These are phyloP conservation scores for Carassius auratus DNA, from an alignment of 2,113 vertebrate genomes.

Conservation along the genomic window DNA sequence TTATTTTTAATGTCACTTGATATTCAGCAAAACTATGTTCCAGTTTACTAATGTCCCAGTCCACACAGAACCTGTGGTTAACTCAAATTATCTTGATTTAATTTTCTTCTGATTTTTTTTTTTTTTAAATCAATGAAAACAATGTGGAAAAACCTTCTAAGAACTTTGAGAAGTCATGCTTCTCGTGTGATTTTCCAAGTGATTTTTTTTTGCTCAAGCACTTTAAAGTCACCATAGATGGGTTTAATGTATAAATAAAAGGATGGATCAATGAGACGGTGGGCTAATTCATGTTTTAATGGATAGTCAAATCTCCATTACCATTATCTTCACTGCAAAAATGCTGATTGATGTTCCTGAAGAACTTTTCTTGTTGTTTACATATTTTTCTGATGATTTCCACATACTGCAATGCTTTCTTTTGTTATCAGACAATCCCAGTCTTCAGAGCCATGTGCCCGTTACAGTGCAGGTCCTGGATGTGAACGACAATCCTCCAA, in stretches of 20 bases:
- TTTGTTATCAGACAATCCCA: slow-evolving; percentile 84
- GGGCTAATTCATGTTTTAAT: not conserved
- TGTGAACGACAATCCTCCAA: slow-evolving; percentile 92
- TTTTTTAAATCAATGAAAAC: not conserved
- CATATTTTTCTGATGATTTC: not conserved
- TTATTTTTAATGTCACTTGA: not conserved
- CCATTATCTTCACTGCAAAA: not conserved
- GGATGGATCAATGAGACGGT: not conserved
- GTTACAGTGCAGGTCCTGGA: slow-evolving; percentile 91
- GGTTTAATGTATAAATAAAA: not conserved
- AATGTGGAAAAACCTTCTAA: not conserved
- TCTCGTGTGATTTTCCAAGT: not conserved
- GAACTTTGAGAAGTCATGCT: not conserved
- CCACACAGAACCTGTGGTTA: not conserved
- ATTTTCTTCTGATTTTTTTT: not conserved
- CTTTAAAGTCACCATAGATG: not conserved
- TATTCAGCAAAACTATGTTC: not conserved
- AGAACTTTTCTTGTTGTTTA: not conserved
- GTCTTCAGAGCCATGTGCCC: slow-evolving; percentile 83
- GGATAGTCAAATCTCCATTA: not conserved
- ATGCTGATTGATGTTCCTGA: not conserved
- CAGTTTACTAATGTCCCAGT: not conserved
- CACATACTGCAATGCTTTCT: not conserved
- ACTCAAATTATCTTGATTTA: not conserved
- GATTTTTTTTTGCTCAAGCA: not conserved